phyloP scores from a whole-genome alignment of 2,113 vertebrate species.

The Hyperoodon ampullatus region DNA sequence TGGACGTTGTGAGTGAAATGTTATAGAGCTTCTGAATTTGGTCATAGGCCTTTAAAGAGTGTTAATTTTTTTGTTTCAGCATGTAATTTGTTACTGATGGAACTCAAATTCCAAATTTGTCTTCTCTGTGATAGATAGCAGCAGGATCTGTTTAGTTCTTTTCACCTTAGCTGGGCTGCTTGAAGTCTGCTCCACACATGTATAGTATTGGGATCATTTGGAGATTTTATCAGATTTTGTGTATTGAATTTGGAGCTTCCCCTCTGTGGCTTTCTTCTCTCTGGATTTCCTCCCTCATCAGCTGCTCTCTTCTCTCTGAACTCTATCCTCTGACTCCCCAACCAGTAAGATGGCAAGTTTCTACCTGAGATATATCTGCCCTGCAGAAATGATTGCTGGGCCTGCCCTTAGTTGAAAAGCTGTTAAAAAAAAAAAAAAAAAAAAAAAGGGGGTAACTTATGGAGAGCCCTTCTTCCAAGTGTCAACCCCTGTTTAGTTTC shows the following conservation, averaged over 20 bases:
- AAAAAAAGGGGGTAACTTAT: neutral
- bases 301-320: neutral
- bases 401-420: neutral
- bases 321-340: neutral
- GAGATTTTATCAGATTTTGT: neutral
- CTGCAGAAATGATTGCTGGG: neutral
- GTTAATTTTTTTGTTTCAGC: constrained; percentile 3
- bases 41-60: neutral
- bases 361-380: neutral
- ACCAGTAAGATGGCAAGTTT: neutral
- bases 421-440: neutral
- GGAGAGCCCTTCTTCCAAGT: neutral
- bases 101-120: constrained; percentile 11
- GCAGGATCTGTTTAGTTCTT: neutral
- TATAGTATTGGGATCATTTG: neutral
- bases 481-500: neutral
- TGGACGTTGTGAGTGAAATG: neutral
- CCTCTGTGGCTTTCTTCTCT: neutral
- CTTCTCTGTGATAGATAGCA: neutral
- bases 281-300: neutral
- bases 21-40: constrained; percentile 11
- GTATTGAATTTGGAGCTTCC: neutral
- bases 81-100: neutral
- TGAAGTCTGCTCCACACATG: neutral
- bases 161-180: neutral